phyloP scores from a whole-genome alignment of 2,888 invertebrate species.

The Stegana nigrithorax region DNA sequence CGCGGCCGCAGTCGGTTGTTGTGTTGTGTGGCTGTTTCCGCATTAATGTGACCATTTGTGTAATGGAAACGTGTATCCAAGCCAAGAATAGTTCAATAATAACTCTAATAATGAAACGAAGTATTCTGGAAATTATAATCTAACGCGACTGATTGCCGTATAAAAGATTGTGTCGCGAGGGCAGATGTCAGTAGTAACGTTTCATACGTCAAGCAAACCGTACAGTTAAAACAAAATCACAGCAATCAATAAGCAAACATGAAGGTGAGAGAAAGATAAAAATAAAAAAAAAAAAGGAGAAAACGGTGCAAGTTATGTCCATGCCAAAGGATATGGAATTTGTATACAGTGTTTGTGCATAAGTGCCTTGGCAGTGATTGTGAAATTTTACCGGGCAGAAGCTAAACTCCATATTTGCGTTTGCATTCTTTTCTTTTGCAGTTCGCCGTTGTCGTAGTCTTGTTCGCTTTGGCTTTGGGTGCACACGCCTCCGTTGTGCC shows the following conservation, averaged over 20 bases:
- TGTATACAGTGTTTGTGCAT: too few species aligned
- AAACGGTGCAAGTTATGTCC: conserved; percentile 3
- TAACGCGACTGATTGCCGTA: too few species aligned
- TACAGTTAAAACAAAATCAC: conserved; percentile 44
- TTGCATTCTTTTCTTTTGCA: conserved; percentile 34
- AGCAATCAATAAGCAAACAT: conserved; percentile 53
- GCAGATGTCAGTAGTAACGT: conserved; percentile 62
- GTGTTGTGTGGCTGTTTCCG: conserved; percentile 43
- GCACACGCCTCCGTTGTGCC: conserved; percentile 61
- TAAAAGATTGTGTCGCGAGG: conserved; percentile 46
- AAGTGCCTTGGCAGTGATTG: too few species aligned
- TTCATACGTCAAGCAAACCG: conserved; percentile 55
- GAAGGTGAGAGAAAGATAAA: conserved; percentile 55
- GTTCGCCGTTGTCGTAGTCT: conserved; percentile 67
- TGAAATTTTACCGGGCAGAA: neutral
- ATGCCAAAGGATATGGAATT: too few species aligned
- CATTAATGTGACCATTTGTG: conserved; percentile 34
- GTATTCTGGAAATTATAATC: conserved; percentile 24
- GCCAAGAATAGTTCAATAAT: neutral
- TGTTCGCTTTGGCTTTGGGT: conserved; percentile 65
- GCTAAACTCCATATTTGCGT: neutral
- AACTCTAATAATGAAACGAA: neutral
- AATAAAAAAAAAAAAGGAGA: neutral
- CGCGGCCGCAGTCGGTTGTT: neutral
- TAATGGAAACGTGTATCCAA: neutral